Conservation (phyloP, 1,140 invertebrate genomes). For the Achroia grisella region DNA sequence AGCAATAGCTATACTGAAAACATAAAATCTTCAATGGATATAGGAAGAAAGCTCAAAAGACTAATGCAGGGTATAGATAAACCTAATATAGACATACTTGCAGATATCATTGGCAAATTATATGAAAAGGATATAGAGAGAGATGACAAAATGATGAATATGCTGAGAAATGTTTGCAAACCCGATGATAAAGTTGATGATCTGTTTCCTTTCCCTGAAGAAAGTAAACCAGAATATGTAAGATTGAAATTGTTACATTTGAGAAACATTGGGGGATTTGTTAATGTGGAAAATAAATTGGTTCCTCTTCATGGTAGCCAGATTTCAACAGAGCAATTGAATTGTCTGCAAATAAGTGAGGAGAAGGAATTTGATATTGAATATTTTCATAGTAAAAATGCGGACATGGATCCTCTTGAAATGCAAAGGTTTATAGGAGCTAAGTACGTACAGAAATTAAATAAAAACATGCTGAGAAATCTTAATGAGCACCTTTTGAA, state of each 20-base stretch:
- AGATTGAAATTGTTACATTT: constrained; percentile 47
- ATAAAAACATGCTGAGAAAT: constrained; percentile 40
- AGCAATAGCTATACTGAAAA: constrained; percentile 26
- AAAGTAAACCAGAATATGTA: constrained; percentile 23
- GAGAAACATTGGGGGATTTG: constrained; percentile 39
- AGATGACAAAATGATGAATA: constrained; percentile 32
- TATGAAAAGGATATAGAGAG: constrained; percentile 38
- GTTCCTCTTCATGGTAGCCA: constrained; percentile 48
- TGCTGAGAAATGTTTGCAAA: constrained; percentile 33
- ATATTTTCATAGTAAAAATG: constrained; percentile 32
- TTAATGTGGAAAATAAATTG: constrained; percentile 32
- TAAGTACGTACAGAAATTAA: constrained; percentile 52
- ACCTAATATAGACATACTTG: constrained; percentile 24
- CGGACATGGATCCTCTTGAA: constrained; percentile 45
- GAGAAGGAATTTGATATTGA: constrained; percentile 32
- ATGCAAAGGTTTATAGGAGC: constrained; percentile 50
- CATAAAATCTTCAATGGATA: constrained; percentile 29
- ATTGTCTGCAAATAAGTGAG: constrained; percentile 32
- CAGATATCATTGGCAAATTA: constrained; percentile 38
- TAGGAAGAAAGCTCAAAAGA: constrained; percentile 33
- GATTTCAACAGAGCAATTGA: constrained; percentile 54
- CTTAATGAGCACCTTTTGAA: constrained; percentile 40
- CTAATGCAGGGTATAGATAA: constrained; percentile 34
- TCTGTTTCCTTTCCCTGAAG: constrained; percentile 17
- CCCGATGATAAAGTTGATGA: constrained; percentile 14